A percentile compares a stretch with the other conserved stretches of the same genome.
Conservation (phyloP, 2,888 invertebrate genomes). For the Xylophagus ater region DNA sequence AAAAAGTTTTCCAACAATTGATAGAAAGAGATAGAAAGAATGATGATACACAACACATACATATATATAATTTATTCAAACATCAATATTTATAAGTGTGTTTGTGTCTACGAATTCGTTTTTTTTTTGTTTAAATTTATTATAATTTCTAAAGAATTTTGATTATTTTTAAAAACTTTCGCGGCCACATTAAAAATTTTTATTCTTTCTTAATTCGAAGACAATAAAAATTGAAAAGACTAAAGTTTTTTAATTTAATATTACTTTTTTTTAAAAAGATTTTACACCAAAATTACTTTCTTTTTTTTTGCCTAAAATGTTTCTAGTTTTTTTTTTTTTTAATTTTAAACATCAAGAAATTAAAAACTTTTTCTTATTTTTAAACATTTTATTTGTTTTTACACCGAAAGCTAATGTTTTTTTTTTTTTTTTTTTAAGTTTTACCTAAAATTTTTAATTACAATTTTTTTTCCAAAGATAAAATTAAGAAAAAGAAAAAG, state of each 20-base stretch:
- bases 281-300: no score
- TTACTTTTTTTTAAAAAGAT: no score
- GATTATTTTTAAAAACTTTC: neutral
- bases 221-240: no score
- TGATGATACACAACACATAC: no score
- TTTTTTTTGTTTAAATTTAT: neutral
- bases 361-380: constrained; percentile 18
- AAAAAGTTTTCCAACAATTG: no score
- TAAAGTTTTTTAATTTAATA: no score
- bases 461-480: constrained; percentile 29
- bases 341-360: constrained; percentile 12
- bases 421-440: constrained; percentile 22
- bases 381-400: constrained; percentile 27
- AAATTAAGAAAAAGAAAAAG: constrained; percentile 37
- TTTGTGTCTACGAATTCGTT: neutral
- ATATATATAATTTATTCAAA: no score
- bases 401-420: constrained; percentile 40
- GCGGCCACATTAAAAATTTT: no score
- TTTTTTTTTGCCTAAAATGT: constrained; percentile 10
- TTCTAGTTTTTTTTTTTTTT: constrained; percentile 18
- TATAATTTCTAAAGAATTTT: neutral
- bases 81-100: neutral
- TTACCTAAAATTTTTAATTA: constrained; percentile 16
- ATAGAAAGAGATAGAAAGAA: no score
- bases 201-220: no score